phyloP scores from a whole-genome alignment of 2,113 vertebrate genomes.

The Dryoscopus gambensis region DNA sequence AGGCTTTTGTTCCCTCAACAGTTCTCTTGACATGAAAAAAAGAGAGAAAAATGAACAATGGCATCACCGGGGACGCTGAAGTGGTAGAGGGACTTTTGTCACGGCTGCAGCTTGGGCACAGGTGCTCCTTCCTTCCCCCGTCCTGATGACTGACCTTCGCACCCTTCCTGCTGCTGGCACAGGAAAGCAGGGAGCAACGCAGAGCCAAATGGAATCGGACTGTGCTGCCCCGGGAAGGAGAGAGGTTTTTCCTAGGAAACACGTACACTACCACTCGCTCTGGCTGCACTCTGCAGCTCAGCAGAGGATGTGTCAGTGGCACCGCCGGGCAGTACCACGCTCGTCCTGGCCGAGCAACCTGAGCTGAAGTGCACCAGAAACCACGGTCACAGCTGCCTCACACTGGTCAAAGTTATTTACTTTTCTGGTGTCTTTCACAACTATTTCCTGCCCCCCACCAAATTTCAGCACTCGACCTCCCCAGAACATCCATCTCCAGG shows the following conservation, averaged over 20 bases:
- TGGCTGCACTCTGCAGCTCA: accelerated
- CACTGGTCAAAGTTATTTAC: background rate
- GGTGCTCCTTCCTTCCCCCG: background rate
- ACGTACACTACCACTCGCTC: accelerated
- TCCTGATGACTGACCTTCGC: background rate
- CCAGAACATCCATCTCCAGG: background rate
- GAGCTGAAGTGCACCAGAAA: background rate
- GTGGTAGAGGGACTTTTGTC: background rate
- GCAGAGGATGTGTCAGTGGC: accelerated
- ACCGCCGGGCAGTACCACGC: accelerated
- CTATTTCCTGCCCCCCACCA: background rate
- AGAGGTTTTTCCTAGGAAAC: background rate
- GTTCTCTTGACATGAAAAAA: background rate
- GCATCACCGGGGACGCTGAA: background rate
- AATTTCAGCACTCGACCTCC: background rate
- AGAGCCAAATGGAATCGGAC: background rate
- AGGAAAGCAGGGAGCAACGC: accelerated
- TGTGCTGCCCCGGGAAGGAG: background rate
- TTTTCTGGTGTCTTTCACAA: background rate
- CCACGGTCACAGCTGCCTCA: background rate
- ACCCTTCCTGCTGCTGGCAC: background rate
- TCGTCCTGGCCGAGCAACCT: accelerated
- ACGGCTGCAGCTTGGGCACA: background rate
- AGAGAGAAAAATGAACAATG: background rate
- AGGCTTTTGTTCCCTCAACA: background rate